A percentile compares a stretch with the other conserved stretches of the same genome.
These are phyloP conservation scores for Bombus superbus DNA, from an alignment of 1,140 invertebrate species.

Conservation along the genomic window DNA sequence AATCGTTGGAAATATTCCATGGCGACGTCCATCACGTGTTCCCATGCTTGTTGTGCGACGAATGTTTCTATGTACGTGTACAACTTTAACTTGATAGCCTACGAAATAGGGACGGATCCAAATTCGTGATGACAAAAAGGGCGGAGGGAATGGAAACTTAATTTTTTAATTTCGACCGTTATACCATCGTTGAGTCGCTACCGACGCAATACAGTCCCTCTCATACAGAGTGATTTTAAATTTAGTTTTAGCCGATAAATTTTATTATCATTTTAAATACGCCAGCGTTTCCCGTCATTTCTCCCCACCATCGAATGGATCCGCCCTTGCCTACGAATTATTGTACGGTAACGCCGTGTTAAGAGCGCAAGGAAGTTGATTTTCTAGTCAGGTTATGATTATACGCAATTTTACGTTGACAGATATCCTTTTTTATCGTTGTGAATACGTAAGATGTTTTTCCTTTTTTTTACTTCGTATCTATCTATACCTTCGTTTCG, in stretches of 20 bases:
- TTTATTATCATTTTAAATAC: neutral
- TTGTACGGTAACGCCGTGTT: conserved; percentile 47
- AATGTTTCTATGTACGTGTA: conserved; percentile 76
- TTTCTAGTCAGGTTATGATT: conserved; percentile 61
- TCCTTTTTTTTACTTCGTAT: neutral
- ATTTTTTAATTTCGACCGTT: neutral
- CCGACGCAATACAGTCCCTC: neutral
- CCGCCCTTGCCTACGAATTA: conserved; percentile 45
- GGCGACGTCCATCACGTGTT: conserved; percentile 62
- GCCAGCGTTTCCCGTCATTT: neutral
- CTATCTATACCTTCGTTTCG: neutral
- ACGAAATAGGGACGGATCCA: conserved; percentile 32
- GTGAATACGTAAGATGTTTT: conserved; percentile 51
- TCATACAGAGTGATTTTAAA: neutral
- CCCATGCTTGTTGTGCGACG: conserved; percentile 73
- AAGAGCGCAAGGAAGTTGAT: conserved; percentile 47
- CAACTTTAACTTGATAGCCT: conserved; percentile 71
- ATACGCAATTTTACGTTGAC: conserved; percentile 44
- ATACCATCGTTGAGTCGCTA: neutral
- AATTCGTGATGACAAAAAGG: too few relatives aligned
- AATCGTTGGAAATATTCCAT: neutral
- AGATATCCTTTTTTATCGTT: conserved; percentile 43
- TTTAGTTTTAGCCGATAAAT: neutral
- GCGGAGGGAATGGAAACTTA: neutral
- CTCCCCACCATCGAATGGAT: conserved; percentile 7